Conservation (phyloP, 2,797 vertebrate species). For the Enoplosus armatus region DNA sequence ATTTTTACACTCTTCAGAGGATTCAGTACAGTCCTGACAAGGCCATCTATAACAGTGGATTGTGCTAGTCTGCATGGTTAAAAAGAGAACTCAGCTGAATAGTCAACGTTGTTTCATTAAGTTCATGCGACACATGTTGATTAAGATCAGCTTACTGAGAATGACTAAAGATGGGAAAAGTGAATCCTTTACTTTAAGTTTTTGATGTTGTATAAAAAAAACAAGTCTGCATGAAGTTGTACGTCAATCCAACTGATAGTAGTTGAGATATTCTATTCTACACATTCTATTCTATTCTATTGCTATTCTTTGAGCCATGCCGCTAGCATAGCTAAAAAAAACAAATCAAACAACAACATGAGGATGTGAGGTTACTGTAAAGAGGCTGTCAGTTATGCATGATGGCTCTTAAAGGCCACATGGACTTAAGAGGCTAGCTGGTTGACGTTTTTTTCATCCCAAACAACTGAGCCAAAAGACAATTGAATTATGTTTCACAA, state of each 20-base stretch:
- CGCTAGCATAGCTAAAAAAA: not conserved
- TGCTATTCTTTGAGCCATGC: not conserved
- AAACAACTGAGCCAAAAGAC: not conserved
- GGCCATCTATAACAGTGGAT: not conserved
- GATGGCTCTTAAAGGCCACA: slow-evolving; percentile 2
- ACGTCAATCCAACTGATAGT: not conserved
- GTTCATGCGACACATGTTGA: not conserved
- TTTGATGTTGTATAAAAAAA: not conserved
- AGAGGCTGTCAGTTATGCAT: slow-evolving; percentile 2
- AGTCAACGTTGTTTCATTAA: not conserved
- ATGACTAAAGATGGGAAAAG: not conserved
- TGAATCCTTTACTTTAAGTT: not conserved
- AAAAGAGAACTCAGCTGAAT: not conserved
- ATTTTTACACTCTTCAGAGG: slow-evolving; percentile 21
- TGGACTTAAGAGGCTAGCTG: slow-evolving; percentile 13
- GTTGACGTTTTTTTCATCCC: slow-evolving; percentile 10
- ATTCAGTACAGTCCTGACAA: slow-evolving; percentile 8
- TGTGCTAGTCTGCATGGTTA: not conserved
- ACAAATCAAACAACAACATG: not conserved
- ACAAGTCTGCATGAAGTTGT: not conserved
- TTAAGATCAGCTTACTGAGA: not conserved
- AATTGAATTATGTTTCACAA: slow-evolving; percentile 22
- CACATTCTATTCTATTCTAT: too few relatives aligned
- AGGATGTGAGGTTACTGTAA: not conserved
- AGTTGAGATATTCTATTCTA: slow-evolving; percentile 3